phyloP scores from a whole-genome alignment of 2,113 vertebrate genomes.

The Nycticryphes semicollaris region DNA sequence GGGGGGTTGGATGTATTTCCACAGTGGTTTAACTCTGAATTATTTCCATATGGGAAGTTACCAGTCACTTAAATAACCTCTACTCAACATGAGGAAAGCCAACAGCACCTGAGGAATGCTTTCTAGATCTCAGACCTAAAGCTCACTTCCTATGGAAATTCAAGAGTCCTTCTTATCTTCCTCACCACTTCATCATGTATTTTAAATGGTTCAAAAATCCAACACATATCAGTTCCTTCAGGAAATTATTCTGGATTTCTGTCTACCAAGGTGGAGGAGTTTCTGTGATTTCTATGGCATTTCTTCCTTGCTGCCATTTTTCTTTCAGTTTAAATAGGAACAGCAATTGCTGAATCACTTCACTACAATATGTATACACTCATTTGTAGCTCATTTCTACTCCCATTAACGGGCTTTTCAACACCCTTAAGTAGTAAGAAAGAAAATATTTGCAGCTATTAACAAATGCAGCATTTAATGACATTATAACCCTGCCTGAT shows the following conservation, averaged over 20 bases:
- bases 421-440: constrained; percentile 2
- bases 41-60: neutral
- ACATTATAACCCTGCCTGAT: constrained; percentile 56
- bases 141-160: neutral
- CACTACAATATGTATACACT: neutral
- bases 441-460: constrained; percentile 58
- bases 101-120: neutral
- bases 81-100: neutral
- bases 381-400: constrained; percentile 55
- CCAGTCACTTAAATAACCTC: neutral
- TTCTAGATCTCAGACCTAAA: neutral
- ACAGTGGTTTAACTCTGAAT: neutral
- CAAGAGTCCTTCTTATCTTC: neutral
- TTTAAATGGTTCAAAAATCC: neutral
- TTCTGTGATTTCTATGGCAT: neutral
- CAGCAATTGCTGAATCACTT: constrained; percentile 18
- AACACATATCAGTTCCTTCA: neutral
- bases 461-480: constrained; percentile 53
- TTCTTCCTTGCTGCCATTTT: constrained; percentile 13
- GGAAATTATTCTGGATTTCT: neutral
- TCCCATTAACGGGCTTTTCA: constrained; percentile 38
- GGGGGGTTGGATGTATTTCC: neutral
- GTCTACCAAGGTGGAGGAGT: neutral
- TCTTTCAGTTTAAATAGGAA: constrained; percentile 35
- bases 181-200: neutral